These are phyloP conservation scores for Limnephilus auricula DNA, from an alignment of 2,888 invertebrate species.

Conservation along the genomic window DNA sequence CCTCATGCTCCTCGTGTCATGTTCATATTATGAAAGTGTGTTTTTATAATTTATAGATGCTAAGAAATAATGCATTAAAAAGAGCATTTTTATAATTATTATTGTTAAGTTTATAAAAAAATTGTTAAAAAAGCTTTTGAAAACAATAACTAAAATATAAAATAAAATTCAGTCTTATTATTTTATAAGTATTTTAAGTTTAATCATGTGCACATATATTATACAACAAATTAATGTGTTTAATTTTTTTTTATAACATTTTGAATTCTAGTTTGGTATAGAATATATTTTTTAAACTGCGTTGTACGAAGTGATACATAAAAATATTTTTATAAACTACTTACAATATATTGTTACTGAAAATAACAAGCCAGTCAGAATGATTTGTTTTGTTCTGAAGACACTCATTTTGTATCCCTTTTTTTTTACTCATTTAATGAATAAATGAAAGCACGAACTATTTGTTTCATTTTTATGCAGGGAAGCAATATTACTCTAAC, in stretches of 20 bases:
- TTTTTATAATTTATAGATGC: background rate
- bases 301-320: too few species aligned
- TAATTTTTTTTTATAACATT: background rate
- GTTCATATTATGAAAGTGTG: background rate
- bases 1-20: background rate
- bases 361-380: background rate
- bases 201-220: background rate
- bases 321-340: background rate
- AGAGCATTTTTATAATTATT: background rate
- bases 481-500: too few species aligned
- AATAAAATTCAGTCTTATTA: too few species aligned
- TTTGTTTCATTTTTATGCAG: background rate
- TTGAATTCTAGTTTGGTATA: background rate
- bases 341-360: background rate
- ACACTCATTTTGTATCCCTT: background rate
- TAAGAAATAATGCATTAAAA: background rate
- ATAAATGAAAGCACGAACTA: background rate
- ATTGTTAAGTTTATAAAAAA: conserved; percentile 11
- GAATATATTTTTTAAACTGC: background rate
- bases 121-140: background rate
- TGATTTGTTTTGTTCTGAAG: background rate
- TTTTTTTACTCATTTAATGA: background rate
- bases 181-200: background rate
- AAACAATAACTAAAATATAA: background rate
- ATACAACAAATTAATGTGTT: background rate